Evolutionary conservation across 2,888 invertebrate genomes (phyloP), one percentile per base, ranked within the genome.

Genomic region (Pemphredon lugubris): DNA sequence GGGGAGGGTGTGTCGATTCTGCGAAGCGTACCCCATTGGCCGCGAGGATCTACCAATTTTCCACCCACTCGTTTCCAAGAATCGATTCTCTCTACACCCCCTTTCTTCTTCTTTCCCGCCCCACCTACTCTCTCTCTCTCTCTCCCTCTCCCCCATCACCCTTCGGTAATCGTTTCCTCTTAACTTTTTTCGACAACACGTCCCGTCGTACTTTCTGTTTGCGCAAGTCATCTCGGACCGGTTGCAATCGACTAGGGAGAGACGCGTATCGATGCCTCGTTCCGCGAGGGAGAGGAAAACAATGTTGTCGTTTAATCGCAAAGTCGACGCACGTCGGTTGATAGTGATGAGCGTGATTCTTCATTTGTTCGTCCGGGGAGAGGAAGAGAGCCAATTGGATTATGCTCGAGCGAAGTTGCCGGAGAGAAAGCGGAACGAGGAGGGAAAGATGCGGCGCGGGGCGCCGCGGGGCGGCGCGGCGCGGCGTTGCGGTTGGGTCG

Each of bases 231-330:
- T 54, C 13, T 11, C 65, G 58, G 44, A 59, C 51, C 54, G 48
- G 48, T 30, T n/a, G 48, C 65, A 30, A 32, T 59, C 51, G 44
- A 59, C 45, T 55, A 30, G 44, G 1, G 37, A 54, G 32, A 34
- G 37, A 48, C 21, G 54, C 54, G 40, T 55, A 48, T 63, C 67
- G 54, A 34, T 55, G 26, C 20, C 21, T 34, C 47, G 34, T 40
- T 18, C 54, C 32, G 20, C 37, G 14, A 26, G 37, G 20, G 40
- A 13, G 37, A 58, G 18, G 20, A 86, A 87, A 86, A 86, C 85
- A 87, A 87, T 87, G 86, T 88, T 87, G 87, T 86, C 84, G 82
- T 87, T 88, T 84, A 85, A 88, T 89, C 85, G 84, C 63, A 75
- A 63, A 89, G 86, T 88, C 88, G 76, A 69, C 77, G 83, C 88